Base-by-base conservation (phyloP, 1,140 invertebrate species). In the Diabrotica virgifera region DNA sequence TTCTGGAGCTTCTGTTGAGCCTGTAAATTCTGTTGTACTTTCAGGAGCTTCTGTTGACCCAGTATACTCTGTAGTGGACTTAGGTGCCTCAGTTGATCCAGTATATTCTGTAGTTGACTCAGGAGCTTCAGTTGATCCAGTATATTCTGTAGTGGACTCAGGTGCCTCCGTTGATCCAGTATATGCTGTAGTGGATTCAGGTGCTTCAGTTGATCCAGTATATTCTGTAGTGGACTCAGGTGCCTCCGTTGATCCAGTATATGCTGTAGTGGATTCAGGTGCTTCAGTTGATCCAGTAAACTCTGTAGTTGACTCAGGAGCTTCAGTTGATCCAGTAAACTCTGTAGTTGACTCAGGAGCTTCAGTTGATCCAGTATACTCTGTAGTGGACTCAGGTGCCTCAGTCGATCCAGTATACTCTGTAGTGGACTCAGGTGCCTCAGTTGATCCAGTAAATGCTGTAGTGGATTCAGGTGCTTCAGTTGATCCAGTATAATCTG, bases 381-480 rank as follows among this genome's bases (percentile, higher is more conserved):
- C 52, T 14, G 62, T 57, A 40, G 53, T 11, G 5, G 36, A 35
- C 6, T 52, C 52, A n/a, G 58, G 66, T 59, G 65, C 59, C 54
- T 67, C 70, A 37, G 59, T 69, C 5, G 59, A 51, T 35, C 24
- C 66, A 35, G 63, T 63, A 10, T 46, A 46, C 13, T 50, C 65
- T 52, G 52, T 57, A 36, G 64, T 64, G 36, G 8, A 60, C 54
- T 59, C 64, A 24, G 13, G 63, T 40, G 12, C 67, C 9, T 57
- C 54, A 52, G 36, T 14, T 58, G 54, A 35, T 24, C 63, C 57
- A 6, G 57, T 10, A 58, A 52, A 36, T 4, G 13, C 52, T 14
- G 57, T 63, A 51, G 36, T 24, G 37, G 64, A 52, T n/a, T 69
- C 70, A 10, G 70, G 66, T 9, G 69, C 61, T 56, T 12, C 40